phyloP scores from a whole-genome alignment of 1,140 invertebrate species.

The Atta colombica region DNA sequence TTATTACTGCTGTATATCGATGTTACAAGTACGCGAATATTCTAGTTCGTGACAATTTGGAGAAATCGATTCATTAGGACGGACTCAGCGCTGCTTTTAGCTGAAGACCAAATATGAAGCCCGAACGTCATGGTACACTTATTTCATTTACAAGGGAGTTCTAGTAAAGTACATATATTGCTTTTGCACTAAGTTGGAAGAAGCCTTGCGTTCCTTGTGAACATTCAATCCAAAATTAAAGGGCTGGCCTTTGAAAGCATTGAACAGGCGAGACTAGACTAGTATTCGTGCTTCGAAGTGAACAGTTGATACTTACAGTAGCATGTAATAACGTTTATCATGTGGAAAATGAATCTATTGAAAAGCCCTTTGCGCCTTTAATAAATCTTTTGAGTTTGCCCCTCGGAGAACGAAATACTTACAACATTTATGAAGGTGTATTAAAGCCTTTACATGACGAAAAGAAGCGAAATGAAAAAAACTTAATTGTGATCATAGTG shows the following conservation, averaged over 20 bases:
- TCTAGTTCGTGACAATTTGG: background rate
- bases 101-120: conserved; percentile 11
- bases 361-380: conserved; percentile 22
- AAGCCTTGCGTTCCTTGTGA: background rate
- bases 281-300: background rate
- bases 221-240: conserved; percentile 53
- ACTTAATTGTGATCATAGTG: background rate
- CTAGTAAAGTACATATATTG: background rate
- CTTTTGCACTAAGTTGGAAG: conserved; percentile 36
- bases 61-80: conserved; percentile 7
- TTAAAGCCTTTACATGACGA: background rate
- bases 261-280: background rate
- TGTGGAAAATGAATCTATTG: conserved; percentile 46
- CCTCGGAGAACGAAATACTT: background rate
- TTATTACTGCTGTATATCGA: background rate
- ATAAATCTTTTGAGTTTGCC: background rate
- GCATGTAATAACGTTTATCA: conserved; percentile 34
- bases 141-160: conserved; percentile 35
- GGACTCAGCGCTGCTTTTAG: conserved; percentile 10
- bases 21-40: background rate
- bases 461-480: background rate
- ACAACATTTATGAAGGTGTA: too few relatives aligned
- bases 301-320: conserved; percentile 7
- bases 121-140: background rate
- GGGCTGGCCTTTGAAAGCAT: conserved; percentile 4